These are phyloP conservation scores for Falco novaeseelandiae DNA, from an alignment of 2,797 vertebrate species.

Conservation along the genomic window DNA sequence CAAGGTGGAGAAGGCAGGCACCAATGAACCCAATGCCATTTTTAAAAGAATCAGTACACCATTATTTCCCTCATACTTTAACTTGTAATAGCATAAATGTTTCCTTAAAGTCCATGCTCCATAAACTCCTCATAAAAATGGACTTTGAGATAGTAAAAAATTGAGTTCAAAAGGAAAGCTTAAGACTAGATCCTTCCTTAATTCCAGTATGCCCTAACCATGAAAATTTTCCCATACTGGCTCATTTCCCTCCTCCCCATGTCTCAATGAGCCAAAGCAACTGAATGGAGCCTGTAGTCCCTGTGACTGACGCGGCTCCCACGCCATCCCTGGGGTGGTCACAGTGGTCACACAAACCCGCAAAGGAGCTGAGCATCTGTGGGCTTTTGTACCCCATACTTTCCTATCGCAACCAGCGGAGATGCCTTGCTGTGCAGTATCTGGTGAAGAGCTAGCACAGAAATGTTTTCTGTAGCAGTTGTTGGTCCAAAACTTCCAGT, in stretches of 20 bases:
- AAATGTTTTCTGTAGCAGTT: not conserved
- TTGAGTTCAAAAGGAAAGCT: not conserved
- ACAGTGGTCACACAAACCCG: fast-evolving
- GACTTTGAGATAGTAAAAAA: not conserved
- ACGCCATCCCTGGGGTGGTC: fast-evolving
- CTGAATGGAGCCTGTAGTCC: not conserved
- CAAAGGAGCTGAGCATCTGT: not conserved
- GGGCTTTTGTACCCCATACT: not conserved
- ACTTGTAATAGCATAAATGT: not conserved
- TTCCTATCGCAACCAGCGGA: not conserved
- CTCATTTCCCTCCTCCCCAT: not conserved
- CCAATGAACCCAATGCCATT: fast-evolving
- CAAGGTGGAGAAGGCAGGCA: not conserved
- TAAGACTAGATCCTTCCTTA: not conserved
- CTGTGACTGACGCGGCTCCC: not conserved
- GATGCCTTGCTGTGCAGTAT: not conserved
- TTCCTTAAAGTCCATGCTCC: not conserved
- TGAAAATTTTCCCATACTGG: not conserved
- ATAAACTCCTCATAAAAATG: not conserved
- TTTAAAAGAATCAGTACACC: not conserved
- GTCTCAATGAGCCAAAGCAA: not conserved
- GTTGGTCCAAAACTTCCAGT: not conserved
- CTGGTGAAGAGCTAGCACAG: not conserved
- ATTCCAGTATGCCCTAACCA: not conserved
- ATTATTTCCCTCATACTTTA: not conserved